Evolutionary conservation across 2,113 vertebrate species (phyloP), one percentile per base, ranked within the genome.

Genomic region (Takifugu bimaculatus): DNA sequence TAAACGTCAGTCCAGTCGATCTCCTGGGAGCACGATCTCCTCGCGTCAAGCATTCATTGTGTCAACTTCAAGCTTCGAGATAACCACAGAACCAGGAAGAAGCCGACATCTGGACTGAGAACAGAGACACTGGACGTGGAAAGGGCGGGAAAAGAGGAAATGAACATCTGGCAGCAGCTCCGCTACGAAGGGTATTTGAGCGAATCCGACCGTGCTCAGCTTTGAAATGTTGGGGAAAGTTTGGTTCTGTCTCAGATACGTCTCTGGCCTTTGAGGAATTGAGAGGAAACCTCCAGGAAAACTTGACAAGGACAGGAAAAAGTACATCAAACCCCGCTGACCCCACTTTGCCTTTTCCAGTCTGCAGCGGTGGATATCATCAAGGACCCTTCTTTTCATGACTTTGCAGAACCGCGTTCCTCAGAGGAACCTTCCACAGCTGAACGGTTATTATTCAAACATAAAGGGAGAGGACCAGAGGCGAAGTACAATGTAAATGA

Each of bases 61-160:
- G 64, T 29, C 44, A 43, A 32, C 35, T 47, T 20, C 26, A 29
- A 63, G 29, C 20, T 29, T 68, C 82, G 66, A 59, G 68, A 62
- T 71, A 75, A 60, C 50, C 57, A 56, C 1, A 57, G 29, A 26
- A 76, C 47, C 62, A 67, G 9, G 61, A 67, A 65, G 72, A 76
- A 74, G 72, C 1, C 72, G 77, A 80, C 77, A 82, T 78, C 75
- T 82, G 79, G 75, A 77, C 74, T 6, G 59, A 65, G 42, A 54
- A 15, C 29, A 4, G 29, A 32, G 20, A 20, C 20, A 20, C 20
- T n/a, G 20, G 20, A 20, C 20, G 20, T 20, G 20, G 20, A 20
- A 20, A 20, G 20, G 20, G 20, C 20, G 20, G 20, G 20, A 20
- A 20, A 20, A 20, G 20, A 20, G 20, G 20, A 20, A 20, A 20